A percentile compares a stretch with the other conserved stretches of the same genome.
These are phyloP conservation scores for Pyrocoelia pectoralis DNA, from an alignment of 2,888 invertebrate genomes.

Conservation along the genomic window DNA sequence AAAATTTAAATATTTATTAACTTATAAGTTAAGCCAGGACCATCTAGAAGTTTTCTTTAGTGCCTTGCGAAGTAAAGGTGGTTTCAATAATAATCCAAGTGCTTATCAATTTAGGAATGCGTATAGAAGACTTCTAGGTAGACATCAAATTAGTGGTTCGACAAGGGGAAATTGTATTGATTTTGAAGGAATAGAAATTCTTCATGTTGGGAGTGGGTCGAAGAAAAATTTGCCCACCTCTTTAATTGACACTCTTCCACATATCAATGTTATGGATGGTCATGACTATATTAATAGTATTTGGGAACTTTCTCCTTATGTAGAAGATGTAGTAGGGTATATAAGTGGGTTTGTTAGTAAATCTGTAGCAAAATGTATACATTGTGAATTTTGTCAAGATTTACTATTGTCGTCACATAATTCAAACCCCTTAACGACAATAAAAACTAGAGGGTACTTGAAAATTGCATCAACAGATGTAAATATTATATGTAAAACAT, in stretches of 20 bases:
- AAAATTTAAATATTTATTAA: not conserved
- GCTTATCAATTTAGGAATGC: constrained; percentile 6
- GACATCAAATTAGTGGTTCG: not conserved
- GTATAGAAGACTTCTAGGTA: not conserved
- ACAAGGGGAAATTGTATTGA: not conserved
- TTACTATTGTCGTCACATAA: too few relatives aligned
- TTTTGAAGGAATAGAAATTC: constrained; percentile 39
- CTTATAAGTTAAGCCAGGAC: not conserved
- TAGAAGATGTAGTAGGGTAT: too few relatives aligned
- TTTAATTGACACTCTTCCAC: not conserved
- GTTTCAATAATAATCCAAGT: constrained; percentile 4
- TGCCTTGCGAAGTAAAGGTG: not conserved
- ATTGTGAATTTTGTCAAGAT: too few relatives aligned
- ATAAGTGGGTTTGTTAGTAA: too few relatives aligned
- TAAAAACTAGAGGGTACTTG: too few relatives aligned
- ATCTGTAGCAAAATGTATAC: too few relatives aligned
- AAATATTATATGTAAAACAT: too few relatives aligned
- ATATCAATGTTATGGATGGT: not conserved
- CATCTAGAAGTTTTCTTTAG: not conserved
- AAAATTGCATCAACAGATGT: too few relatives aligned
- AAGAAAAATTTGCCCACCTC: not conserved
- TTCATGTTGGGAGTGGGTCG: not conserved
- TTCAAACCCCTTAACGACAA: too few relatives aligned
- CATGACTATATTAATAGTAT: too few relatives aligned
- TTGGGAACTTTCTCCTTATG: too few relatives aligned